Base-by-base conservation (phyloP, 2,797 vertebrate species). In the Ataeniobius toweri region DNA sequence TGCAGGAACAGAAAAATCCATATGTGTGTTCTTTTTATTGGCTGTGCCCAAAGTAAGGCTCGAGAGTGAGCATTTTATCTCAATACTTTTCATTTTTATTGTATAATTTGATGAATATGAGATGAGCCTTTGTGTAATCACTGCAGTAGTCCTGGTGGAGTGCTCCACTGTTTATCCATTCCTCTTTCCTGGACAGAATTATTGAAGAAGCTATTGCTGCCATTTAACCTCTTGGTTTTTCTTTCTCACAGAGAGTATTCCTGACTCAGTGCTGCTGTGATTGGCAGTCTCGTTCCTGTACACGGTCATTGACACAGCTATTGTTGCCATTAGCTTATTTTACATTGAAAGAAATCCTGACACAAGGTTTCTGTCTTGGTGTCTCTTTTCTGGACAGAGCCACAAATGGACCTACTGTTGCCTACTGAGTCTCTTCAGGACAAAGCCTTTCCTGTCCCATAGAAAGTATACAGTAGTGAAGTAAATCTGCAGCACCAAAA, bases 31-130 rank as follows among this genome's bases (percentile, higher is more conserved):
- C 0, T 6, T 41, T 16, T 16, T 28, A 31, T 26, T 39, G 39
- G 56, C 3, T 14, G 10, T 36, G 6, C 3, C 28, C 3, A 18
- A 12, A 14, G 48, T 36, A n/a, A 16, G 41, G 70, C 41, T 69
- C 67, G 7, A 3, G 5, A 46, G 67, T 69, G 67, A 22, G 1
- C 48, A 39, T 67, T 55, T 72, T 7, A 39, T 63, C 46, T 44
- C 36, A 24, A 10, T 8, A 31, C 13, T 22, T 55, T 28, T 65
- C 39, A 81, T 85, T 72, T 86, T 81, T 80, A 78, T 80, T 48
- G 74, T 85, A 74, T 80, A 81, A 88, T 85, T 78, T 76, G 73
- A 81, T 74, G 75, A 83, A 70, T 63, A n/a, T 46, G 82, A 85
- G 77, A 63, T 22, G 41, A 78, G 78, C 22, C 56, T 50, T 70